phyloP scores from a whole-genome alignment of 1,140 invertebrate species.

The Octopus sinensis region DNA sequence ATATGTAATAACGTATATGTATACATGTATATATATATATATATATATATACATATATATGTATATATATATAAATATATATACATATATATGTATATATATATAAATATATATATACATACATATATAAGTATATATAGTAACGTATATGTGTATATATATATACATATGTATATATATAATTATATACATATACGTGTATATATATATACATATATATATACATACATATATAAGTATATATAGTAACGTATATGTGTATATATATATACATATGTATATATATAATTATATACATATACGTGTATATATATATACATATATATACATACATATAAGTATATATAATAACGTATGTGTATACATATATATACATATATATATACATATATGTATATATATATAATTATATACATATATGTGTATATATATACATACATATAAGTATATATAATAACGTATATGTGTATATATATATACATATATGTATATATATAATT shows the following conservation, averaged over 20 bases:
- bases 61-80: background rate
- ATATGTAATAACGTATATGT: background rate
- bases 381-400: background rate
- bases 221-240: conserved; percentile 15
- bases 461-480: background rate
- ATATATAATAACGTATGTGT: background rate
- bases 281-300: background rate
- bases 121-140: background rate
- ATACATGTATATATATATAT: background rate
- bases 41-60: background rate
- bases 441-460: background rate
- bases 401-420: background rate
- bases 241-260: conserved; percentile 18
- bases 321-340: background rate
- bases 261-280: conserved; percentile 19
- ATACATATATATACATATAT: background rate
- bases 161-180: conserved; percentile 3
- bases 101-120: background rate
- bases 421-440: background rate
- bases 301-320: background rate
- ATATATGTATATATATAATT: background rate
- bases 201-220: conserved; percentile 16
- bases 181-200: background rate
- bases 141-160: background rate
- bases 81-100: background rate